Evolutionary conservation across 1,140 invertebrate genomes (phyloP).

Genomic region (Cydia pomonella): DNA sequence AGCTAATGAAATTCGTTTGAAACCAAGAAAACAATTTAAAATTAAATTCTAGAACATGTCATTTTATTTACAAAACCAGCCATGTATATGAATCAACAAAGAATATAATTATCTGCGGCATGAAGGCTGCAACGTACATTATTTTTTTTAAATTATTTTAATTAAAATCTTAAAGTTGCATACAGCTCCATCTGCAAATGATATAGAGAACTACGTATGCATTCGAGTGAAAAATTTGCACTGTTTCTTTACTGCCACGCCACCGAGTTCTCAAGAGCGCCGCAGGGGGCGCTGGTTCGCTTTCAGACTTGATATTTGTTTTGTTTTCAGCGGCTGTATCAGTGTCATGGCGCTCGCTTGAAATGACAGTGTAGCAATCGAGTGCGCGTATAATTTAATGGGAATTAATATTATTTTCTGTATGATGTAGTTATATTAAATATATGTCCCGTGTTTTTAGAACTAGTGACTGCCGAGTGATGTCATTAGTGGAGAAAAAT

Average conservation of each 20-base stretch:
- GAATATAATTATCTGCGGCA: not conserved
- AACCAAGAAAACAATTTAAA: slow-evolving; percentile 42
- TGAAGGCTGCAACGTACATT: not conserved
- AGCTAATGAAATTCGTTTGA: slow-evolving; percentile 33
- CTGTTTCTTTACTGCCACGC: slow-evolving; percentile 22
- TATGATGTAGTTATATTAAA: slow-evolving; percentile 75
- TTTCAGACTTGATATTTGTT: slow-evolving; percentile 60
- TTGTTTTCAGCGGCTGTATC: slow-evolving; percentile 71
- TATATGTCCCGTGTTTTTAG: slow-evolving; percentile 57
- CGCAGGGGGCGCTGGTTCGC: slow-evolving; percentile 46
- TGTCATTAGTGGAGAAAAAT: slow-evolving; percentile 62
- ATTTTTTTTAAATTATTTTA: too few species aligned
- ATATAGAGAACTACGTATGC: not conserved
- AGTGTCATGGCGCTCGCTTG: slow-evolving; percentile 71
- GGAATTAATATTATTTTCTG: slow-evolving; percentile 66
- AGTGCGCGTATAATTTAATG: slow-evolving; percentile 60
- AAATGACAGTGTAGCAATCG: slow-evolving; percentile 70
- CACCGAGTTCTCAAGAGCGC: slow-evolving; percentile 37
- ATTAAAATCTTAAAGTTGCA: not conserved
- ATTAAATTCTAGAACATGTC: slow-evolving; percentile 49
- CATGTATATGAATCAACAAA: not conserved
- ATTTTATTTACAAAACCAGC: slow-evolving; percentile 31
- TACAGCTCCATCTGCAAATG: not conserved
- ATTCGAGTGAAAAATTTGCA: not conserved
- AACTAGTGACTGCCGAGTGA: slow-evolving; percentile 63